A percentile compares a stretch with the other conserved stretches of the same genome.
phyloP scores from a whole-genome alignment of 1,140 invertebrate genomes.

The Bicyclus anynana region DNA sequence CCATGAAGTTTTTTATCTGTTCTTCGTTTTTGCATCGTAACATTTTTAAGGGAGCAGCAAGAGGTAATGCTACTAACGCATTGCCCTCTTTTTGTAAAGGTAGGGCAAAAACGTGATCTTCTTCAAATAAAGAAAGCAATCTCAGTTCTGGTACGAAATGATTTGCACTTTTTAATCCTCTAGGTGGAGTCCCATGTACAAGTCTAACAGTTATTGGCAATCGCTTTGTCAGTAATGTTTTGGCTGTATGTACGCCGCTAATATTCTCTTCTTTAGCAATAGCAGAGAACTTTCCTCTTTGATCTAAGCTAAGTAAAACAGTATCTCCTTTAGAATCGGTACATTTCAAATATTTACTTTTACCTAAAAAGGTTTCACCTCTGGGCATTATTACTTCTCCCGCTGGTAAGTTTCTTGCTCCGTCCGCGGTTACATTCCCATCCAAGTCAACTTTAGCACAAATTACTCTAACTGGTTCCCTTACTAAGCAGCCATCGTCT shows the following conservation, averaged over 20 bases:
- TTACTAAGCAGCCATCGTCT: slow-evolving; percentile 88
- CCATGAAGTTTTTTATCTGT: slow-evolving; percentile 86
- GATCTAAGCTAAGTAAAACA: slow-evolving; percentile 89
- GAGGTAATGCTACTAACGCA: slow-evolving; percentile 87
- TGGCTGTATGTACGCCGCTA: slow-evolving; percentile 92
- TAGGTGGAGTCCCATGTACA: slow-evolving; percentile 90
- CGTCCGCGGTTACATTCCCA: slow-evolving; percentile 83
- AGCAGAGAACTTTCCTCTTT: slow-evolving; percentile 92
- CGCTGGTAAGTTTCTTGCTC: slow-evolving; percentile 83
- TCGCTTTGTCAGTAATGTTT: slow-evolving; percentile 90
- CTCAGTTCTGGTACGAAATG: slow-evolving; percentile 91
- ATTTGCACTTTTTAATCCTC: slow-evolving; percentile 86
- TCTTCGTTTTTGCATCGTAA: slow-evolving; percentile 90
- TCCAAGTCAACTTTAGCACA: slow-evolving; percentile 82
- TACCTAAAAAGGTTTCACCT: slow-evolving; percentile 82
- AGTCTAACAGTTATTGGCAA: slow-evolving; percentile 94
- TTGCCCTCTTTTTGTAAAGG: slow-evolving; percentile 88
- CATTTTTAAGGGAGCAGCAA: slow-evolving; percentile 91
- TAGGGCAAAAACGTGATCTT: slow-evolving; percentile 90
- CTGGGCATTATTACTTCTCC: slow-evolving; percentile 89
- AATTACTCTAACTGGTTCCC: slow-evolving; percentile 91
- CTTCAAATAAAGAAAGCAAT: slow-evolving; percentile 89
- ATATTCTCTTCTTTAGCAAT: slow-evolving; percentile 94
- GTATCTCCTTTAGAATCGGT: slow-evolving; percentile 90
- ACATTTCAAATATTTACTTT: slow-evolving; percentile 90